phyloP scores from a whole-genome alignment of 2,113 vertebrate species.

The Solenodon paradoxus region DNA sequence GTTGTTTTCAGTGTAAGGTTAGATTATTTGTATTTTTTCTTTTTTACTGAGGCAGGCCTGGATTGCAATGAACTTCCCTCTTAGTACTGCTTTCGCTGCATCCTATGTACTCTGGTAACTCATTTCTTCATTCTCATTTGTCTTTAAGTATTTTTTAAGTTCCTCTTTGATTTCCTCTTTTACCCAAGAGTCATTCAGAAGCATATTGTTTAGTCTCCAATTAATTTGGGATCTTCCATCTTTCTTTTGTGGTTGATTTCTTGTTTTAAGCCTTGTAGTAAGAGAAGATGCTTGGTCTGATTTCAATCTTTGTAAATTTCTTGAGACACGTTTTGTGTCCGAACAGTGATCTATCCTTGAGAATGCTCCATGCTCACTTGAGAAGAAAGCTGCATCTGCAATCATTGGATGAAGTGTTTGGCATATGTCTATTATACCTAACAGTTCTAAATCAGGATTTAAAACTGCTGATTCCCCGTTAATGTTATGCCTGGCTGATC shows the following conservation, averaged over 20 bases:
- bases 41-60: no score
- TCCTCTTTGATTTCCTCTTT: background rate
- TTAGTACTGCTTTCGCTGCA: no score
- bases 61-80: no score
- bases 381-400: background rate
- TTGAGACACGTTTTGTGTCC: background rate
- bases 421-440: background rate
- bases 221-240: background rate
- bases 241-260: background rate
- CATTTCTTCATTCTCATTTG: no score
- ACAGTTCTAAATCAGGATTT: no score
- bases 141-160: no score
- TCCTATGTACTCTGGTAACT: no score
- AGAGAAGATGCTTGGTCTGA: background rate
- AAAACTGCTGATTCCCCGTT: no score
- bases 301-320: background rate
- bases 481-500: no score
- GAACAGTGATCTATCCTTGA: background rate
- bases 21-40: background rate
- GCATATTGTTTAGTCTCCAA: background rate
- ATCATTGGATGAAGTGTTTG: background rate
- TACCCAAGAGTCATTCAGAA: background rate
- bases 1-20: no score
- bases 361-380: background rate
- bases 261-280: background rate